These are phyloP conservation scores for Melipona quadrifasciata DNA, from an alignment of 1,140 invertebrate genomes.

Conservation along the genomic window DNA sequence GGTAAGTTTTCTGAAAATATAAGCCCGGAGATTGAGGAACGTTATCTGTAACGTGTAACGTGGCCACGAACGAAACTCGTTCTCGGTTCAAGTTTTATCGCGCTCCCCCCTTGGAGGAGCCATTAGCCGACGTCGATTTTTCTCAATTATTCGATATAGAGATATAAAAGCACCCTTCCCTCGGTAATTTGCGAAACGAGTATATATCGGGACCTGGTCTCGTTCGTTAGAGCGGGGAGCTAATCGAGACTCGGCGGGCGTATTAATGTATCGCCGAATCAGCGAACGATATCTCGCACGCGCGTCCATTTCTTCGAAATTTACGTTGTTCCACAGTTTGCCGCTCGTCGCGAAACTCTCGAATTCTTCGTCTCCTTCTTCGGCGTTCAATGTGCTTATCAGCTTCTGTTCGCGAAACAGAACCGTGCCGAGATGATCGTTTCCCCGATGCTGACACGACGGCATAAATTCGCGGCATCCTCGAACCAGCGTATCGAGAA, in stretches of 20 bases:
- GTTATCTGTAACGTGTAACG: neutral
- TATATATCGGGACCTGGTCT: conserved; percentile 21
- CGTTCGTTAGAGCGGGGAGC: neutral
- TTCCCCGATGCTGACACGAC: neutral
- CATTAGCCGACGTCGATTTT: conserved; percentile 53
- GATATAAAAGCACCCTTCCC: conserved; percentile 45
- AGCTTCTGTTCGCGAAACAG: neutral
- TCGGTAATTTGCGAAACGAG: conserved; percentile 47
- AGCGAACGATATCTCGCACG: neutral
- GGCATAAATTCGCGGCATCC: conserved; percentile 9
- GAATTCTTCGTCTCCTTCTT: too few species aligned
- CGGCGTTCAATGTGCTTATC: neutral
- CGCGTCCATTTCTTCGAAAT: neutral
- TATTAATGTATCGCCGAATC: conserved; percentile 10
- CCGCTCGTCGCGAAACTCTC: neutral
- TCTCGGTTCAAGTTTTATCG: conserved; percentile 39
- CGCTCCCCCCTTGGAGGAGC: conserved; percentile 4
- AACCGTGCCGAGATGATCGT: neutral
- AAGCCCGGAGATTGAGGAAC: neutral
- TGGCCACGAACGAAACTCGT: neutral
- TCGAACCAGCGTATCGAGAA: neutral
- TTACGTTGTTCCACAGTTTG: neutral
- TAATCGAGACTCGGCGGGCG: conserved; percentile 10
- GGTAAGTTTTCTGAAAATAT: neutral
- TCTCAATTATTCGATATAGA: conserved; percentile 59